Base-by-base conservation (phyloP, 2,113 vertebrate species). In the Theristicus caerulescens region DNA sequence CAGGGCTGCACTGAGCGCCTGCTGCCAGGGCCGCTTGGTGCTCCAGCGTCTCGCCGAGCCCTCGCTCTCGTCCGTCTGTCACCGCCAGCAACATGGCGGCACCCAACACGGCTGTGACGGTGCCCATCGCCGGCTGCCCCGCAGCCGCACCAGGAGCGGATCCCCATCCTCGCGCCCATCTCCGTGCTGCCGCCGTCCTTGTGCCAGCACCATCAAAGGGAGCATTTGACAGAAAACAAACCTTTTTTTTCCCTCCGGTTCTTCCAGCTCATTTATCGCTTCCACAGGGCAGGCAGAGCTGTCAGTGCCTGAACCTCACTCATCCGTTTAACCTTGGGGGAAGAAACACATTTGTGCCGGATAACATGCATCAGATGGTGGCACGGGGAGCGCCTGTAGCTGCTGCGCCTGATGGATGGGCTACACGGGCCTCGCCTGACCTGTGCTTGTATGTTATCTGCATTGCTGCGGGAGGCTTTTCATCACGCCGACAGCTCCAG, bases 371-470 rank as follows among this genome's bases (percentile, higher is more conserved):
- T 78, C 76, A 96, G 97, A 96, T 94, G 95, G 96, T 96, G 96
- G 96, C 96, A 20, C 81, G 22, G 92, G 91, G 89, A 95, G 90
- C 73, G 90, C 97, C 92, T 40, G 95, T 80, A 66, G 95, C 96
- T 80, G 96, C 94, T 9, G 29, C 1, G 85, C 86, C 97, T 98
- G 98, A 98, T 98, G 98, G 98, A 98, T 98, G 98, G 96, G 97
- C 95, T 97, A 98, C 98, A 98, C 10, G 88, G 97, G 96, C 96
- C 96, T 95, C 76, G 93, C 91, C 91, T 97, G 98, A 98, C 98
- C 98, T 96, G 96, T 97, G 97, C 97, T 97, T 98, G 98, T 98
- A 98, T 66, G 93, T 98, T 98, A 98, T 98, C 98, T 98, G 98
- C 96, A 94, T 58, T 70, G 96, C 97, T 96, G 97, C 76, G 62